These are phyloP conservation scores for Lasius fuliginosus DNA, from an alignment of 2,888 invertebrate species.

Conservation along the genomic window DNA sequence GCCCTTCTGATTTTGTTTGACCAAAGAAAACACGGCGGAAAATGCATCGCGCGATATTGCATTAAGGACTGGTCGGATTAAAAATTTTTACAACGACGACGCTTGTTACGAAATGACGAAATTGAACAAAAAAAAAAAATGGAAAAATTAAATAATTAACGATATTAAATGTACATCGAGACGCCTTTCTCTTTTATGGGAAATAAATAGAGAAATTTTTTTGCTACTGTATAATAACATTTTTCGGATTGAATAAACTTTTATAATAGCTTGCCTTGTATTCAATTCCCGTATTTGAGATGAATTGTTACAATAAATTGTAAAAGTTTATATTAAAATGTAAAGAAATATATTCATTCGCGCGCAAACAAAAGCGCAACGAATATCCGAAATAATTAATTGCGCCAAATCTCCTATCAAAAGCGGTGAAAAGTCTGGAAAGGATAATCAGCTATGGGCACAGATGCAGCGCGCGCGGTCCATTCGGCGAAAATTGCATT, in stretches of 20 bases:
- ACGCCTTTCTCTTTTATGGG: background rate
- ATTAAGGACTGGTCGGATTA: background rate
- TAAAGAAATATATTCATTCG: background rate
- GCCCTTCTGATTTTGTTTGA: constrained; percentile 42
- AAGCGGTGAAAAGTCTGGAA: background rate
- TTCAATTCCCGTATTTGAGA: background rate
- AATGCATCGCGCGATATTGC: background rate
- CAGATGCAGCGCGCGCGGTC: background rate
- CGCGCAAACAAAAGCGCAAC: background rate
- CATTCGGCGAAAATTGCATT: constrained; percentile 15
- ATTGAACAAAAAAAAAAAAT: background rate
- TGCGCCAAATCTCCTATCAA: background rate
- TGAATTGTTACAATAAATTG: background rate
- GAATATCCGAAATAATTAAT: constrained; percentile 6
- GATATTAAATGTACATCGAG: too few species aligned
- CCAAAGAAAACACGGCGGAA: background rate
- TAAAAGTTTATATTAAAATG: background rate
- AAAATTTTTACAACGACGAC: background rate
- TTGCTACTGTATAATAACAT: background rate
- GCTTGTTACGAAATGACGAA: constrained; percentile 3
- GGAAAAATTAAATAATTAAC: background rate
- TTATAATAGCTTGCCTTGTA: background rate
- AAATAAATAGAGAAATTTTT: background rate
- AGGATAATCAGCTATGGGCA: background rate
- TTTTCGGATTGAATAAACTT: background rate